phyloP scores from a whole-genome alignment of 2,888 invertebrate species.

The Tipula vernalis region DNA sequence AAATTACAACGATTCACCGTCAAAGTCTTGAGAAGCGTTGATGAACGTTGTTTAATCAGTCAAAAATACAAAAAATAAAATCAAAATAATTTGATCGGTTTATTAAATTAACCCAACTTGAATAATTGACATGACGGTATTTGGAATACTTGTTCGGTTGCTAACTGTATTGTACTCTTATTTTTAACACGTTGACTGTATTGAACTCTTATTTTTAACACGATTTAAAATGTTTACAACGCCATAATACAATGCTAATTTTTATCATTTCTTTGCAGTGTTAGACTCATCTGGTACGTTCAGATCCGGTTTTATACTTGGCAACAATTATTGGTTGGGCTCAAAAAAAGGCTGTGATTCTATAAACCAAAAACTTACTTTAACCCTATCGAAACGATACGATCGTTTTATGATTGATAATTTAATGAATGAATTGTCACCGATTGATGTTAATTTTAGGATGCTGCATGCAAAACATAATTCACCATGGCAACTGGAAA shows the following conservation, averaged over 20 bases:
- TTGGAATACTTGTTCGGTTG: too few species aligned
- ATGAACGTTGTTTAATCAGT: too few species aligned
- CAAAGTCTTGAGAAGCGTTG: too few species aligned
- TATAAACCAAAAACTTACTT: conserved; percentile 27
- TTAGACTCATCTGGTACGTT: conserved; percentile 45
- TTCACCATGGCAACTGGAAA: conserved; percentile 36
- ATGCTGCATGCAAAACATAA: conserved; percentile 33
- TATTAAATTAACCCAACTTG: too few species aligned
- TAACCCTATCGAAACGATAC: conserved; percentile 31
- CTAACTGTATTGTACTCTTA: too few species aligned
- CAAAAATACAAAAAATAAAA: too few species aligned
- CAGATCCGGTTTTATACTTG: conserved; percentile 41
- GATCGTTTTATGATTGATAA: conserved; percentile 32
- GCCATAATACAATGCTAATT: neutral
- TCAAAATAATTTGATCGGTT: too few species aligned
- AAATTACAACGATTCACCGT: too few species aligned
- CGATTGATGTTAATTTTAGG: conserved; percentile 34
- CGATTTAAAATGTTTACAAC: too few species aligned
- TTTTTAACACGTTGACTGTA: too few species aligned
- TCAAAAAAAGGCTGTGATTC: conserved; percentile 39
- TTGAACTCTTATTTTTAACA: too few species aligned
- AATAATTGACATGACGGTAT: too few species aligned
- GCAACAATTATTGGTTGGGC: conserved; percentile 48
- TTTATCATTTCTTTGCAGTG: conserved; percentile 25
- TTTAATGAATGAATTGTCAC: conserved; percentile 29